phyloP scores from a whole-genome alignment of 1,140 invertebrate species.

The Conus betulinus region DNA sequence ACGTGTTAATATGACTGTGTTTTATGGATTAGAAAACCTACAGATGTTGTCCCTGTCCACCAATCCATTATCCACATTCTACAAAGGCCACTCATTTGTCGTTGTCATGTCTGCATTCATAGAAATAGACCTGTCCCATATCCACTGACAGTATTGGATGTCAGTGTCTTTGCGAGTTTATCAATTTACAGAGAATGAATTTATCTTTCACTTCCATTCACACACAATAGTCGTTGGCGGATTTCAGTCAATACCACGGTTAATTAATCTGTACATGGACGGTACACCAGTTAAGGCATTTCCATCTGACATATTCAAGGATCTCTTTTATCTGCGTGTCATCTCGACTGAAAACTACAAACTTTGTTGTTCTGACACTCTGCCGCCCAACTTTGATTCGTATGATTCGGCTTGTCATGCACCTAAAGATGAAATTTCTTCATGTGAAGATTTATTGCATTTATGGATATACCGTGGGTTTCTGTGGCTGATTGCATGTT shows the following conservation, averaged over 20 bases:
- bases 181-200: background rate
- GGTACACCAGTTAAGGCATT: background rate
- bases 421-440: background rate
- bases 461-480: background rate
- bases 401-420: slow-evolving; percentile 10
- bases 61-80: background rate
- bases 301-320: background rate
- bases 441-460: background rate
- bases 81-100: background rate
- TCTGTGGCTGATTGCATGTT: background rate
- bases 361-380: background rate
- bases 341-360: background rate
- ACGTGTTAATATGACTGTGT: background rate
- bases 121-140: background rate
- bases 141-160: background rate
- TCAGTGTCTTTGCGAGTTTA: background rate
- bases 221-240: background rate
- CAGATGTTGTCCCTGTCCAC: background rate
- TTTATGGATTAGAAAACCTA: background rate
- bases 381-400: background rate
- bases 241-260: background rate
- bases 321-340: background rate
- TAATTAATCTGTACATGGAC: slow-evolving; percentile 12
- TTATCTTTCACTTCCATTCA: background rate
- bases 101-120: too few species aligned